These are phyloP conservation scores for Nesoenas mayeri DNA, from an alignment of 2,113 vertebrate species.

Conservation along the genomic window DNA sequence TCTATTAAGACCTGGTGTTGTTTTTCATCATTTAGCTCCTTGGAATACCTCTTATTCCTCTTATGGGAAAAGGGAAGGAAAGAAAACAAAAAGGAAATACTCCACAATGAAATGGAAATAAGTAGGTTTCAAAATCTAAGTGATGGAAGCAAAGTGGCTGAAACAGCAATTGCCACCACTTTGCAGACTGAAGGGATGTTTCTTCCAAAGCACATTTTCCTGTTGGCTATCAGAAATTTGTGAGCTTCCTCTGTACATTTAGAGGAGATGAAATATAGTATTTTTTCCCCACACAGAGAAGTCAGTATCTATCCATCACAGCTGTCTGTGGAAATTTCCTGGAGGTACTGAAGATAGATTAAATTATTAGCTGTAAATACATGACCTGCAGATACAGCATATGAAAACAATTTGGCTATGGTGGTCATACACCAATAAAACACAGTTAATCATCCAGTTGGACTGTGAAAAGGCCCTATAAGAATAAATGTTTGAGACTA, in stretches of 20 bases:
- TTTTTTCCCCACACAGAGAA: neutral
- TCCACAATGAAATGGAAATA: neutral
- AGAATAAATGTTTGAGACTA: neutral
- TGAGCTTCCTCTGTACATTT: neutral
- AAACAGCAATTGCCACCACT: neutral
- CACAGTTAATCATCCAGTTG: constrained; percentile 9
- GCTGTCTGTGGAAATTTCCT: constrained; percentile 44
- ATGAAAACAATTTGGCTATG: constrained; percentile 6
- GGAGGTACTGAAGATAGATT: constrained; percentile 15
- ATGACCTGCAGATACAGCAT: constrained; percentile 12
- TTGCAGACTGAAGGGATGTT: neutral
- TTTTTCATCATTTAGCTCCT: neutral
- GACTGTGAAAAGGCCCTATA: neutral
- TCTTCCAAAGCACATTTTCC: neutral
- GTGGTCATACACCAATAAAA: neutral
- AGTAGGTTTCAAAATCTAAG: neutral
- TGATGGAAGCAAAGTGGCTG: neutral
- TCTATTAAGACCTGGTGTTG: neutral
- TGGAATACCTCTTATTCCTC: neutral
- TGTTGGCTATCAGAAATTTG: neutral
- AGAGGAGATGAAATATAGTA: neutral
- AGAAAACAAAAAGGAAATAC: neutral
- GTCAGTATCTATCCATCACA: constrained; percentile 33
- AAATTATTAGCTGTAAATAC: constrained; percentile 35
- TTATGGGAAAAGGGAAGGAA: neutral